Evolutionary conservation across 2,113 vertebrate genomes (phyloP).

Genomic region (Carassius gibelio): DNA sequence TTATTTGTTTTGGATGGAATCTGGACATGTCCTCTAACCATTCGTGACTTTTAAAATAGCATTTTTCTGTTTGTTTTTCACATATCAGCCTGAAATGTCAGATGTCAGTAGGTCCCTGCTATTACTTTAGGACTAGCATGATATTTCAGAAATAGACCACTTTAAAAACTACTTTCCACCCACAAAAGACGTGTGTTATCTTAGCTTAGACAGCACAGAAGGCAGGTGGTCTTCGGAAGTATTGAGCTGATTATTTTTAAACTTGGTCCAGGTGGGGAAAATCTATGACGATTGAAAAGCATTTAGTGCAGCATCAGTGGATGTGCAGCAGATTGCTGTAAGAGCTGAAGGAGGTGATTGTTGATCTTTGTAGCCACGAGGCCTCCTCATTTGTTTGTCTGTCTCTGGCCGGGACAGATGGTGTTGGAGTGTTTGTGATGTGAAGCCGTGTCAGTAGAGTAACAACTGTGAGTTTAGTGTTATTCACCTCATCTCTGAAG

Average conservation of each 20-base stretch:
- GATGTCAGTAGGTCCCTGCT: background rate
- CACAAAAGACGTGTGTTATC: background rate
- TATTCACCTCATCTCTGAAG: constrained; percentile 42
- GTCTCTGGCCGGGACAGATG: constrained; percentile 53
- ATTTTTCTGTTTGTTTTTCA: background rate
- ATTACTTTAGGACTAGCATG: background rate
- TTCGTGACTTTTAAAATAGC: background rate
- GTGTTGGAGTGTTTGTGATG: constrained; percentile 51
- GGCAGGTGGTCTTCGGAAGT: constrained; percentile 48
- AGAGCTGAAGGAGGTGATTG: constrained; percentile 47
- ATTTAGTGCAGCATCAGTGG: constrained; percentile 51
- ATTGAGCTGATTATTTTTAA: constrained; percentile 46
- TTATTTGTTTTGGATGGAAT: too few species aligned
- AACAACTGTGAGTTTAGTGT: constrained; percentile 54
- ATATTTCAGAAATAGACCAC: background rate
- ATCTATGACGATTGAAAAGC: constrained; percentile 62
- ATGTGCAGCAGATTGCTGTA: constrained; percentile 52
- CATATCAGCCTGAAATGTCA: constrained; percentile 37
- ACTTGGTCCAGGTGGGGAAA: constrained; percentile 30
- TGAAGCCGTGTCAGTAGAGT: constrained; percentile 48
- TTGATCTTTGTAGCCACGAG: constrained; percentile 51
- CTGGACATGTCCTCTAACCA: constrained; percentile 10
- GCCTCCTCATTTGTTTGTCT: constrained; percentile 59
- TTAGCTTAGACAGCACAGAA: constrained; percentile 4
- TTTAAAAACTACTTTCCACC: background rate